A percentile compares a stretch with the other conserved stretches of the same genome.
phyloP scores from a whole-genome alignment of 1,140 invertebrate genomes.

The Himalopsyche phryganea region DNA sequence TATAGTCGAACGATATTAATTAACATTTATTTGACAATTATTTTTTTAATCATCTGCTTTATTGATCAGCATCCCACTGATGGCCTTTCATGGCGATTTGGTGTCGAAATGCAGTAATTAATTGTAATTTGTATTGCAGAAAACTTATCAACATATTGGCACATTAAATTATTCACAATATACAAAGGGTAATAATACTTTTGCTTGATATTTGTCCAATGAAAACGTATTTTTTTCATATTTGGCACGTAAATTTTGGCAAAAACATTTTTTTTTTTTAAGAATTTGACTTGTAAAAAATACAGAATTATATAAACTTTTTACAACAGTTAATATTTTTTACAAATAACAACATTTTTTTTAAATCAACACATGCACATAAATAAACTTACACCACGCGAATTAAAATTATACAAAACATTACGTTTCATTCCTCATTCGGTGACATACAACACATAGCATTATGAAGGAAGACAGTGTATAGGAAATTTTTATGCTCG shows the following conservation, averaged over 20 bases:
- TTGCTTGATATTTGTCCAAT: background rate
- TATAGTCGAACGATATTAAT: too few relatives aligned
- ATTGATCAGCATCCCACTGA: background rate
- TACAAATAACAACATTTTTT: too few relatives aligned
- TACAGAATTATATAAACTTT: background rate
- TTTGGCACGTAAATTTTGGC: constrained; percentile 4
- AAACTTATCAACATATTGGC: background rate
- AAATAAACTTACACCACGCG: too few relatives aligned
- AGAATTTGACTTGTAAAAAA: too few relatives aligned
- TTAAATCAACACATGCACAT: too few relatives aligned
- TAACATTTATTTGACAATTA: too few relatives aligned
- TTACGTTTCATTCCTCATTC: too few relatives aligned
- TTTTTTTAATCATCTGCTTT: background rate
- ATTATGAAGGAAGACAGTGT: too few relatives aligned
- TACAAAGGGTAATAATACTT: constrained; percentile 1
- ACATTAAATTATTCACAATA: background rate
- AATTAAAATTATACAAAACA: too few relatives aligned
- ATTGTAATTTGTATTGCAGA: background rate
- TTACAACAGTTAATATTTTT: background rate
- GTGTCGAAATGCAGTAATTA: constrained; percentile 4
- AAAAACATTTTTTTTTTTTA: background rate
- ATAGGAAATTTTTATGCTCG: too few relatives aligned
- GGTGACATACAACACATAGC: too few relatives aligned
- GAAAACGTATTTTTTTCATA: background rate
- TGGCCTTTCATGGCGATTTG: background rate